Evolutionary conservation across 2,888 invertebrate species (phyloP), one percentile per base, ranked within the genome.

Genomic region (Hetaerina titia): DNA sequence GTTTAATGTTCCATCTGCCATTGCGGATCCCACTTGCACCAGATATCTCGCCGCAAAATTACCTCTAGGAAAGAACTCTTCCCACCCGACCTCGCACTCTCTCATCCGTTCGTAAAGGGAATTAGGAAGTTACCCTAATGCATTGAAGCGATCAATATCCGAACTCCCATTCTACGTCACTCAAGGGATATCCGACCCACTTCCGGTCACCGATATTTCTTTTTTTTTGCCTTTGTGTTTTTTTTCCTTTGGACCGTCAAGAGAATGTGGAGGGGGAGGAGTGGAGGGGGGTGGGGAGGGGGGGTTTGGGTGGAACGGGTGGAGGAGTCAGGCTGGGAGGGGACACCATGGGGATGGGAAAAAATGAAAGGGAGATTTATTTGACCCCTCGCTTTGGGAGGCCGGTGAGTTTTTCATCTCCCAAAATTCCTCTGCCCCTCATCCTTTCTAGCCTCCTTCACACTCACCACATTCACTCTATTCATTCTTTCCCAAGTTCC

Each of bases 111-210:
- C 81, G 81, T 81, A 81, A 81, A 81, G 81, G 81, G 81, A 81
- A 81, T 81, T 81, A 81, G 81, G 81, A 81, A 81, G 81, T 81
- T 81, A 81, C 81, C 81, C 81, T 81, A 81, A 81, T 81, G 81
- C 81, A 81, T 81, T 81, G 81, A 81, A 81, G 81, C 81, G 81
- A 81, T 81, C 81, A 81, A 81, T 81, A 81, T 81, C 81, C 81
- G 81, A 81, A 81, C 81, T 81, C 81, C 81, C 81, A 81, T 81
- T 81, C 81, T 81, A 81, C 81, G 81, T 81, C 81, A 81, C 81
- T 81, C 81, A 81, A 81, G 81, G 81, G 81, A 81, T 81, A 81
- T 81, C 81, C 81, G 81, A 81, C 81, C 81, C 81, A 81, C 81
- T 31, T 81, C 81, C 81, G 81, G 81, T 81, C 81, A 81, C 81